A percentile compares a stretch with the other conserved stretches of the same genome.
Conservation (phyloP, 2,888 invertebrate species). For the Lithophane socia region DNA sequence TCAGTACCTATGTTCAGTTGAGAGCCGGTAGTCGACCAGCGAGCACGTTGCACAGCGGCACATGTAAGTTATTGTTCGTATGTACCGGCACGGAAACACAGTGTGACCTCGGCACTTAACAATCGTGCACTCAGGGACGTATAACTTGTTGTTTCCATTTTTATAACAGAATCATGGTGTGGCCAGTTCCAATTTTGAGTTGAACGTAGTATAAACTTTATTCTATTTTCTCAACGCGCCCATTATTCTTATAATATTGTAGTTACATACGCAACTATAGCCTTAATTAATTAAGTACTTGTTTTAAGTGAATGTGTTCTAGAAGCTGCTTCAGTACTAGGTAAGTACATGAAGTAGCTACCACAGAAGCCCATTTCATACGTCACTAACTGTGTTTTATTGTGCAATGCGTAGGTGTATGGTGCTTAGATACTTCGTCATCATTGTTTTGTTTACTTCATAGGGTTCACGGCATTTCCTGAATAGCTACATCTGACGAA, state of each 20-base stretch:
- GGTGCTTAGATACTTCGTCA: slow-evolving; percentile 20
- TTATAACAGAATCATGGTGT: slow-evolving; percentile 25
- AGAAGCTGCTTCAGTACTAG: slow-evolving; percentile 17
- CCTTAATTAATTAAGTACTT: slow-evolving; percentile 11
- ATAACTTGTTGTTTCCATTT: slow-evolving; percentile 45
- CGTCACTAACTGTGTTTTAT: slow-evolving; percentile 26
- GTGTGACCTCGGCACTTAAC: slow-evolving; percentile 57
- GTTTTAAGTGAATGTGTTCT: slow-evolving; percentile 49
- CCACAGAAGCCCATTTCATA: slow-evolving; percentile 40
- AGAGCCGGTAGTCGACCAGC: slow-evolving; percentile 67
- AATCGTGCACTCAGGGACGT: slow-evolving; percentile 51
- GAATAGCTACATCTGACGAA: slow-evolving; percentile 7
- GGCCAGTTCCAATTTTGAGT: slow-evolving; percentile 6
- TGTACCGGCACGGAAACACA: slow-evolving; percentile 64
- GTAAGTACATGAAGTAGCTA: slow-evolving; percentile 21
- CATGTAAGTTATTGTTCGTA: slow-evolving; percentile 74
- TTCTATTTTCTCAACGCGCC: slow-evolving; percentile 1
- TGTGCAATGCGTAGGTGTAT: slow-evolving; percentile 38
- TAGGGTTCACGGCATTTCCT: slow-evolving; percentile 25
- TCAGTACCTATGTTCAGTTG: slow-evolving; percentile 66
- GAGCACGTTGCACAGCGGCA: slow-evolving; percentile 68
- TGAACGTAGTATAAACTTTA: background rate
- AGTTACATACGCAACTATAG: background rate
- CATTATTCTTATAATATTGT: background rate
- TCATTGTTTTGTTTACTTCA: slow-evolving; percentile 47